phyloP scores from a whole-genome alignment of 2,797 vertebrate species.

The Ctenopoma kingsleyae region DNA sequence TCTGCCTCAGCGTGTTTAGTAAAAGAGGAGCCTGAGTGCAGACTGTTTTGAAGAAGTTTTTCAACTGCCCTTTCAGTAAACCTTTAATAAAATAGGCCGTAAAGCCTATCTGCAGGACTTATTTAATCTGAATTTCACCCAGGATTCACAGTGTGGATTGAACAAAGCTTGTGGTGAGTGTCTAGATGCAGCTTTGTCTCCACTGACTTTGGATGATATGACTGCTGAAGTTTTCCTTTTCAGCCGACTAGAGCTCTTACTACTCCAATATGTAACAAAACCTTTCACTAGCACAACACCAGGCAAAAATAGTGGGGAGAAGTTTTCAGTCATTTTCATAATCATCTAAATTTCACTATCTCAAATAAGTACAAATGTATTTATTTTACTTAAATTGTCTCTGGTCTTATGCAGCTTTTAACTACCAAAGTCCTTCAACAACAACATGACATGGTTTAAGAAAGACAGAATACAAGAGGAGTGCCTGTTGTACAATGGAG shows the following conservation, averaged over 20 bases:
- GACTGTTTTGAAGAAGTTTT: constrained; percentile 18
- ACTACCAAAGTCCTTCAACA: background rate
- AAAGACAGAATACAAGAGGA: no score
- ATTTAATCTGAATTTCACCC: constrained; percentile 2
- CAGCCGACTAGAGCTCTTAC: background rate
- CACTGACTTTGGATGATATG: background rate
- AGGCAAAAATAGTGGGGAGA: background rate
- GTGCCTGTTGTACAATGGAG: no score
- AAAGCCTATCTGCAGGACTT: constrained; percentile 11
- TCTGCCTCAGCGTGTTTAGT: constrained; percentile 24
- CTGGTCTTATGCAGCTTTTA: background rate
- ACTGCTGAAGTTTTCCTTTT: background rate
- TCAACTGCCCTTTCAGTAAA: constrained; percentile 27
- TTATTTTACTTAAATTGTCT: constrained; percentile 6
- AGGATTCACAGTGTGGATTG: background rate
- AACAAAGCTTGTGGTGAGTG: constrained; percentile 15
- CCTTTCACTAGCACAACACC: background rate
- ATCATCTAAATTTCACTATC: background rate
- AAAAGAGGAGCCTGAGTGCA: constrained; percentile 18
- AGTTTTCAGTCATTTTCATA: background rate
- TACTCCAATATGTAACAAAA: background rate
- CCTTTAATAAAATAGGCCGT: constrained; percentile 28
- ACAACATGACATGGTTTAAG: no score
- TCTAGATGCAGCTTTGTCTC: background rate
- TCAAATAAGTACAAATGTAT: no score